Evolutionary conservation across 2,113 vertebrate species (phyloP).

Genomic region (Pardalotus punctatus): DNA sequence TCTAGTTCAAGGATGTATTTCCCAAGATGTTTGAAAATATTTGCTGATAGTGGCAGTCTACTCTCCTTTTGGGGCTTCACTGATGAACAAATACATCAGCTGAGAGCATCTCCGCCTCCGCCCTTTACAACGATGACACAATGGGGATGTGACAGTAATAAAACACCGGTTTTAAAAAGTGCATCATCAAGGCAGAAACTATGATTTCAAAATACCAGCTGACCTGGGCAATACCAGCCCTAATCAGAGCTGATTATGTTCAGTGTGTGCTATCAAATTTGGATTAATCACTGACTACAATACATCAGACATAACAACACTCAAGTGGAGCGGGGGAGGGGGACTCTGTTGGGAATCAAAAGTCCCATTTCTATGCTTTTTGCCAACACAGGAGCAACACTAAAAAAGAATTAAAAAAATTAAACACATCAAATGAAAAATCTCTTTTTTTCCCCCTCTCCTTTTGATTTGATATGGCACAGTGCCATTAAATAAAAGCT

Average conservation of each 20-base stretch:
- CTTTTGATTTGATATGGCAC: not conserved
- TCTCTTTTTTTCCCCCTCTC: rapidly evolving
- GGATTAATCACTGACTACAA: not conserved
- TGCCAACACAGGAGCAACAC: not conserved
- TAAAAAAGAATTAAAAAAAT: not conserved
- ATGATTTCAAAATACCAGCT: not conserved
- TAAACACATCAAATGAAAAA: not conserved
- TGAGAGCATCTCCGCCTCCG: not conserved
- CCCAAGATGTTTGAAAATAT: not conserved
- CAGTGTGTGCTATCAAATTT: not conserved
- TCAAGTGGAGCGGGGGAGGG: not conserved
- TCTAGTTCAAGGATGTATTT: not conserved
- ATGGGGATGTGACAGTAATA: not conserved
- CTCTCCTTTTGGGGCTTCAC: not conserved
- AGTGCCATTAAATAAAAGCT: not conserved
- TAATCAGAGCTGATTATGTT: not conserved
- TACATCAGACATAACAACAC: not conserved
- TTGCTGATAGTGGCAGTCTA: not conserved
- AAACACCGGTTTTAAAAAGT: not conserved
- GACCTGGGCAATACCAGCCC: not conserved
- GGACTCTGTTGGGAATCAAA: not conserved
- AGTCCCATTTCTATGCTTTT: not conserved
- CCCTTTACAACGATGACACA: not conserved
- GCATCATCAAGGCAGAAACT: not conserved
- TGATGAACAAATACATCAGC: not conserved